Base-by-base conservation (phyloP, 2,888 invertebrate species). In the Disparrhopalites patrizii region DNA sequence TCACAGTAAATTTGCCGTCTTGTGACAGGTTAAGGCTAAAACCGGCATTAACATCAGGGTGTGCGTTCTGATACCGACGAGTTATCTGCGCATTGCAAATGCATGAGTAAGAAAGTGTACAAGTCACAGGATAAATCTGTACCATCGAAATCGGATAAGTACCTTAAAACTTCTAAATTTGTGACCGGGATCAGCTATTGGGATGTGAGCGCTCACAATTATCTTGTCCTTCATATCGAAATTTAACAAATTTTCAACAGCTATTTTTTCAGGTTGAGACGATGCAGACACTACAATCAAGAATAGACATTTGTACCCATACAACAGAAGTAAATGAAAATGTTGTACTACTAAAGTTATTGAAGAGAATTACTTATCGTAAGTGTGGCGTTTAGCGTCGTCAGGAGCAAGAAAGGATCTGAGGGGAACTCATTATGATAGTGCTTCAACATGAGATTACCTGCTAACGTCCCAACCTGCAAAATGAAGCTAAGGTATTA, bases 31-130 rank as follows among this genome's bases (percentile, higher is more conserved):
- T 83, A 57, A 89, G 82, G 2, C 86, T 79, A 74, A 90, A 88
- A 1, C 63, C 63, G 10, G 72, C 75, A 36, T 75, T 75, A 3
- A 73, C 71, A 66, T 87, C 85, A 0, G 90, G 89, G 75, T 89
- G 89, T 0, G 90, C 86, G 76, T 89, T 89, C 79, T 88, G 88
- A 0, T 87, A 85, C 68, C 89, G 81, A 0, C 87, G 87, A 85
- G 87, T 88, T 55, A 90, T 86, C 89, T 87, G 40, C 31, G 10
- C 3, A 15, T 30, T 7, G 18, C 4, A 54, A n/a, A 2, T 3
- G 31, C 10, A n/a, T 3, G 27, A 38, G 18, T 33, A 55, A 33
- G 18, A 10, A 43, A 43, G 20, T 43, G 7, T 15, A n/a, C n/a
- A 10, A 15, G 15, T 43, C n/a, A 15, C n/a, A 10, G n/a, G 20